These are phyloP conservation scores for Actenoides lindsayi DNA, from an alignment of 2,113 vertebrate genomes.

Conservation along the genomic window DNA sequence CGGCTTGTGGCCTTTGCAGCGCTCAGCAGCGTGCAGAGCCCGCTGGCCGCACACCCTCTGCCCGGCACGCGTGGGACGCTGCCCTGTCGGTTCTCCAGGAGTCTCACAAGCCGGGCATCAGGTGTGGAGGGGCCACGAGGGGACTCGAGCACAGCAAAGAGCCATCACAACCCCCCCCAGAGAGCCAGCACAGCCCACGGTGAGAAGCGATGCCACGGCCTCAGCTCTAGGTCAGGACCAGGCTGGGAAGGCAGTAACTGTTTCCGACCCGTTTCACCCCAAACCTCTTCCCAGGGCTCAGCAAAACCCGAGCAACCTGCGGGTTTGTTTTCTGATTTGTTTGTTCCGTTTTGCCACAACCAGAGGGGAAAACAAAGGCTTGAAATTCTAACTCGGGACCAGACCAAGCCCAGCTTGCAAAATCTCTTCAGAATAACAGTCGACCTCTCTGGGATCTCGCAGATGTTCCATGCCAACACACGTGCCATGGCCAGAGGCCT, in stretches of 20 bases:
- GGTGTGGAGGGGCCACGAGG: neutral
- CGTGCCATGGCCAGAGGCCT: neutral
- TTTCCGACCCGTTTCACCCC: neutral
- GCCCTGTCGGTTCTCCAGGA: neutral
- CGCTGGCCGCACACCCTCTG: neutral
- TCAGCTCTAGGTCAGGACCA: neutral
- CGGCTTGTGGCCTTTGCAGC: neutral
- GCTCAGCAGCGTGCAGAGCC: neutral
- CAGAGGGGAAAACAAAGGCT: neutral
- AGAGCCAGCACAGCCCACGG: neutral
- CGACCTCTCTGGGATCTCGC: neutral
- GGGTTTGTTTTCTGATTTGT: neutral
- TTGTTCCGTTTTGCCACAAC: neutral
- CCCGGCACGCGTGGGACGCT: fast-evolving
- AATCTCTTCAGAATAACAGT: neutral
- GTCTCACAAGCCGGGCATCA: neutral
- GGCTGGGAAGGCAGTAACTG: neutral
- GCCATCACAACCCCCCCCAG: neutral
- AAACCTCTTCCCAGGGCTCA: neutral
- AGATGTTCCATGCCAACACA: fast-evolving
- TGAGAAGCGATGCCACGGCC: neutral
- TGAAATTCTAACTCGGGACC: neutral
- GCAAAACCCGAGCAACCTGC: neutral
- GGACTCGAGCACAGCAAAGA: neutral
- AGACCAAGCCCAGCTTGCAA: neutral